Evolutionary conservation across 2,113 vertebrate species (phyloP).

Genomic region (Calidris pygmaea): DNA sequence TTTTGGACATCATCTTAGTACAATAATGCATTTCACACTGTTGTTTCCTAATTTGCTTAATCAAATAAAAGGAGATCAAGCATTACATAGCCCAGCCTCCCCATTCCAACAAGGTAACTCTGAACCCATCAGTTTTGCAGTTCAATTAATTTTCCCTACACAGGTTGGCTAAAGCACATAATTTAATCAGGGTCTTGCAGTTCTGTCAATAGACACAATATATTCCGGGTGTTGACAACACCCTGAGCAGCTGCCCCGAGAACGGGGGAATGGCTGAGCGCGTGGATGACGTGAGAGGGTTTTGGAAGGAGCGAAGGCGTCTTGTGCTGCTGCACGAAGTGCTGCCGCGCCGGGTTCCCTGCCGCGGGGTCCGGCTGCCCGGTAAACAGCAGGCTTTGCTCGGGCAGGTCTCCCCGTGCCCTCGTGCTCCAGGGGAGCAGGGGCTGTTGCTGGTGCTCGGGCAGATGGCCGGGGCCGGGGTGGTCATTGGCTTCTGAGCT

Average conservation of each 20-base stretch:
- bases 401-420: neutral
- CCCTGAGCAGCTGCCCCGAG: neutral
- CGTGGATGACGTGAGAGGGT: neutral
- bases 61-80: slow-evolving; percentile 57
- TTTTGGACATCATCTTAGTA: slow-evolving; percentile 35
- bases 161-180: slow-evolving; percentile 33
- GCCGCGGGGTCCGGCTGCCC: neutral
- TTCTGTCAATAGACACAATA: neutral
- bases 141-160: slow-evolving; percentile 25
- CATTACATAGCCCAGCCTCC: slow-evolving; percentile 41
- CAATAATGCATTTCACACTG: slow-evolving; percentile 58
- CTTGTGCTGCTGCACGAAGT: rapidly evolving
- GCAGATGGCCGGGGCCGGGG: rapidly evolving
- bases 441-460: neutral
- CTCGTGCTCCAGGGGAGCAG: neutral
- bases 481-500: neutral
- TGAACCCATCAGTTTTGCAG: slow-evolving; percentile 11
- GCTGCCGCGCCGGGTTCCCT: rapidly evolving
- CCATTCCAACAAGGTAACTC: neutral
- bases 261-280: rapidly evolving
- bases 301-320: neutral
- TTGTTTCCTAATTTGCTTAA: slow-evolving; percentile 61
- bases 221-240: neutral
- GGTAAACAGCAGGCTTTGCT: neutral
- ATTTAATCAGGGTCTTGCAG: neutral